Conservation (phyloP, 2,888 invertebrate genomes). For the Tineola bisselliella region DNA sequence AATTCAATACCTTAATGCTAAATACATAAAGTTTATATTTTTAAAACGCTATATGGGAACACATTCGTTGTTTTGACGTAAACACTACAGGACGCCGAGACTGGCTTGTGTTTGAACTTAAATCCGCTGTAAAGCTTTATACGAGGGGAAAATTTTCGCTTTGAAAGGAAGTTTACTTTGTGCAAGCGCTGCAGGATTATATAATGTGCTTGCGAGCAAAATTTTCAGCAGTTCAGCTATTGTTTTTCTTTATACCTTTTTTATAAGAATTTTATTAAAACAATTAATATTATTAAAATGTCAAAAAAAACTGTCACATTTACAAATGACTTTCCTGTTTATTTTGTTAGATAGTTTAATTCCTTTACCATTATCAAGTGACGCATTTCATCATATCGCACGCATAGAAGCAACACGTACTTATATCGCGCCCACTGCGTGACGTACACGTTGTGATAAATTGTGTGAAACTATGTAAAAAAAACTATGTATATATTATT, state of each 20-base stretch:
- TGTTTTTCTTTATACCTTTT: background rate
- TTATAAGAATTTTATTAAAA: background rate
- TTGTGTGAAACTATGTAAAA: no score
- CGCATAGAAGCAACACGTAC: no score
- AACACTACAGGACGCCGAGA: background rate
- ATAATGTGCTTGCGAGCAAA: background rate
- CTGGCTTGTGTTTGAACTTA: background rate
- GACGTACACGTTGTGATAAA: no score
- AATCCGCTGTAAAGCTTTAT: slow-evolving; percentile 2
- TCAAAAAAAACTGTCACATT: no score
- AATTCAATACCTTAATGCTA: background rate
- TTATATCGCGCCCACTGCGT: no score
- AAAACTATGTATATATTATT: no score
- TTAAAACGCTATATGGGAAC: background rate
- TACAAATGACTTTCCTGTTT: no score
- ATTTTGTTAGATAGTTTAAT: no score
- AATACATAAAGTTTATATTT: background rate
- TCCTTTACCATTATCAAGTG: no score
- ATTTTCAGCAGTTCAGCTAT: background rate
- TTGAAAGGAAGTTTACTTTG: background rate
- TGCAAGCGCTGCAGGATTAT: slow-evolving; percentile 4
- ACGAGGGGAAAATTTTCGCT: slow-evolving; percentile 4
- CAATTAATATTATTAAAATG: no score
- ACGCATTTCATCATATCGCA: no score
- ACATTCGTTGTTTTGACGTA: background rate